Evolutionary conservation across 23 tunicate species (phyloP).

Genomic region (Trididemnum miniatum): DNA sequence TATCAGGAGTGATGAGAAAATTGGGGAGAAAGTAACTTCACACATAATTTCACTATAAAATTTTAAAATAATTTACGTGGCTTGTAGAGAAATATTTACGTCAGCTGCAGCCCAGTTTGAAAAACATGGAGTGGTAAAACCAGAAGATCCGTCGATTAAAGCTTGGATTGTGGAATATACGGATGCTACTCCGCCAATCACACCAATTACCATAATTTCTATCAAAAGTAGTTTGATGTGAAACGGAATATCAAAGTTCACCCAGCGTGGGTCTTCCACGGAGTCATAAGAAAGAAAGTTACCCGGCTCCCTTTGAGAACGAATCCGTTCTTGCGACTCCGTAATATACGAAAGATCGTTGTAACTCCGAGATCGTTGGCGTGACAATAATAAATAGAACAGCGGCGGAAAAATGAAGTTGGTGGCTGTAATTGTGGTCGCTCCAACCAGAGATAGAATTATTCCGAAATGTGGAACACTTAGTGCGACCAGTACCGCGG

Average conservation of each 20-base stretch:
- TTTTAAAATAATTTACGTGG: too few species aligned
- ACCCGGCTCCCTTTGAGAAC: background rate
- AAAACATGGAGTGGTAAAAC: constrained; percentile 87
- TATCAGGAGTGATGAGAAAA: too few species aligned
- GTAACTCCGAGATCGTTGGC: constrained; percentile 25
- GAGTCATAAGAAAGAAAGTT: background rate
- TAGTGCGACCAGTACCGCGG: constrained; percentile 54
- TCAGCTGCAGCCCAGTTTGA: constrained; percentile 66
- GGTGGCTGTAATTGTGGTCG: constrained; percentile 63
- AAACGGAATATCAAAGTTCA: constrained; percentile 39
- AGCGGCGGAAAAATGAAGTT: constrained; percentile 94
- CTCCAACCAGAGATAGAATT: constrained; percentile 83
- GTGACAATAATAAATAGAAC: constrained; percentile 67
- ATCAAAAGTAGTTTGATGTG: constrained; percentile 49
- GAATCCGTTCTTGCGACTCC: background rate
- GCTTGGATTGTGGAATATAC: constrained; percentile 58
- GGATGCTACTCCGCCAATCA: constrained; percentile 74
- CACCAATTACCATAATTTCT: constrained; percentile 77
- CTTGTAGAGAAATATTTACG: too few species aligned
- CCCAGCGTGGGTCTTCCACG: constrained; percentile 32
- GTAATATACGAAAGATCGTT: background rate
- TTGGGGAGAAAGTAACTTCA: too few species aligned
- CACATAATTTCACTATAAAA: too few species aligned
- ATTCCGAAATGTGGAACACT: constrained; percentile 82
- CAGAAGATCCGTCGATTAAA: constrained; percentile 65